These are phyloP conservation scores for Palythoa caribaeorum DNA, from an alignment of 92 coral and sea anemone species.

Conservation along the genomic window DNA sequence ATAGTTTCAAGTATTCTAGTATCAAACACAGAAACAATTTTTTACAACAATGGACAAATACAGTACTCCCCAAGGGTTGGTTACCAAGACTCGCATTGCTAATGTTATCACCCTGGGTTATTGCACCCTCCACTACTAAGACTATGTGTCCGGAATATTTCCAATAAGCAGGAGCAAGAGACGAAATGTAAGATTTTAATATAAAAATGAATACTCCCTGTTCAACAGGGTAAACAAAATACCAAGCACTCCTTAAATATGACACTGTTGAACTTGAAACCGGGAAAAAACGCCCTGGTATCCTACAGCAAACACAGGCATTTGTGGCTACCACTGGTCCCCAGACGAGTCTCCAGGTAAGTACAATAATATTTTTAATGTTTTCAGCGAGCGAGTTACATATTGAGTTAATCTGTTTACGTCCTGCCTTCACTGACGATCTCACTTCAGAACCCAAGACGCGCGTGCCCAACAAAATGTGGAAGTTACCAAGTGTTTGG, in stretches of 20 bases:
- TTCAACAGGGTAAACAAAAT: background rate
- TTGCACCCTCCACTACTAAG: too few species aligned
- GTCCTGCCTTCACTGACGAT: background rate
- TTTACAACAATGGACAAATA: too few species aligned
- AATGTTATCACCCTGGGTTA: too few species aligned
- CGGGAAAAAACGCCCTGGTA: background rate
- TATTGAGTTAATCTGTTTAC: too few species aligned
- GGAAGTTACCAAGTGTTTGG: conserved; percentile 23
- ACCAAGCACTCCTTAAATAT: background rate
- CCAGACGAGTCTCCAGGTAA: background rate
- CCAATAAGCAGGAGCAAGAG: too few species aligned
- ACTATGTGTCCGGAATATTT: too few species aligned
- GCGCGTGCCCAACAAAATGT: conserved; percentile 13
- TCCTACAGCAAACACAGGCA: background rate
- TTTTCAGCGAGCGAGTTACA: too few species aligned
- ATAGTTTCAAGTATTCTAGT: background rate
- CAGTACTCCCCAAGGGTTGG: too few species aligned
- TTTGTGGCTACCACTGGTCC: conserved; percentile 3
- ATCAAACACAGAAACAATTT: too few species aligned
- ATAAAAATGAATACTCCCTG: too few species aligned
- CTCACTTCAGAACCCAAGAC: conserved; percentile 1
- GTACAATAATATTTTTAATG: background rate
- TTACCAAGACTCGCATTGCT: too few species aligned
- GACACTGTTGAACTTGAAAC: background rate
- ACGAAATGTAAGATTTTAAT: too few species aligned